Base-by-base conservation (phyloP, 2,797 vertebrate genomes). In the Betta splendens region DNA sequence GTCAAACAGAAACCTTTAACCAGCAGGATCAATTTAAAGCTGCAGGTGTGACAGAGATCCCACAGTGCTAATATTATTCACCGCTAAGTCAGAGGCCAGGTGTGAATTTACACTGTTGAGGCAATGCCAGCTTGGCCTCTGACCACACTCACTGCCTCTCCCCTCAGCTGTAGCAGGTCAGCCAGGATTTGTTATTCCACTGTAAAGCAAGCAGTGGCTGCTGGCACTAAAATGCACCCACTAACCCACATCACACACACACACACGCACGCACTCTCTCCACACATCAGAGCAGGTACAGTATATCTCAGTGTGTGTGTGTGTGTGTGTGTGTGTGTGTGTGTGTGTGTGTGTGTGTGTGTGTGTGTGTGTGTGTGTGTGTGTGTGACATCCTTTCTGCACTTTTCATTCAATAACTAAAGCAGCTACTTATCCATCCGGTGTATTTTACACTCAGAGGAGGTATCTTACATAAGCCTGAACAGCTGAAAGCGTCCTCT, bases 71-170 rank as follows among this genome's bases (percentile, higher is more conserved):
- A 73, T 73, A 70, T 57, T 52, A 58, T 43, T 78, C 60, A 67
- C 67, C 69, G 48, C 71, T 33, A 32, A 70, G 68, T 72, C 64
- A 55, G 45, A 72, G 47, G 49, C 71, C 67, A 85, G 86, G 86
- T 87, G 85, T 85, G 84, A 85, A 59, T 86, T 89, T 85, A 79
- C 88, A 86, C 61, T 56, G 80, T 39, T 55, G 58, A 69, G 52
- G 40, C 64, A 50, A 26, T 54, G 81, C 72, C 79, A 81, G 72
- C 28, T 31, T 10, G 56, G 62, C 66, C 52, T 48, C 51, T 39
- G 39, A 43, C 36, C 47, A 18, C 62, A 5, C 33, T 18, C 18
- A 4, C 43, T 17, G 61, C 3, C 26, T 32, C 10, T 15, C n/a
- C 39, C 32, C 20, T 31, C 31, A 7, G 48, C 60, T 31, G 72